phyloP scores from a whole-genome alignment of 2,113 vertebrate genomes.

The Gila orcuttii region DNA sequence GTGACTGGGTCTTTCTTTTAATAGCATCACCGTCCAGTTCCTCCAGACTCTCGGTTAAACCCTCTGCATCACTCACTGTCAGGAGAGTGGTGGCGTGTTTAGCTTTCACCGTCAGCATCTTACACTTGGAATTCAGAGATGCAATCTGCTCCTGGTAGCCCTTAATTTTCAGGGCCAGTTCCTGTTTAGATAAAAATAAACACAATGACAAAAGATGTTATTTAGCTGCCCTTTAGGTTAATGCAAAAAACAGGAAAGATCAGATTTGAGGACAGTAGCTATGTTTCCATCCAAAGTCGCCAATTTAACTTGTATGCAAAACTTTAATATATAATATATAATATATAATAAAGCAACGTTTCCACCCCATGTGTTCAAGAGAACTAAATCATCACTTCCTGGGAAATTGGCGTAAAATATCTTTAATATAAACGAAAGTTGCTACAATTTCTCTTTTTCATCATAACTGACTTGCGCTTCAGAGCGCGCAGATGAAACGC shows the following conservation, averaged over 20 bases:
- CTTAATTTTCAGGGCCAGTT: constrained; percentile 95
- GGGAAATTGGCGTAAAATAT: too few species aligned
- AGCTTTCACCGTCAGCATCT: constrained; percentile 96
- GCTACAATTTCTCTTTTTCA: too few species aligned
- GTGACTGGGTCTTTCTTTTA: constrained; percentile 74
- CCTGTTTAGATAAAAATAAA: constrained; percentile 76
- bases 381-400: too few species aligned
- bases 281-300: too few species aligned
- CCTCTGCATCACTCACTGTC: constrained; percentile 93
- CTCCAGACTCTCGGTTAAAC: constrained; percentile 83
- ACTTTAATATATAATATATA: too few species aligned
- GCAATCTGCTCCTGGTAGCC: constrained; percentile 97
- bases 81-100: constrained; percentile 97
- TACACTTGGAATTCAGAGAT: constrained; percentile 95
- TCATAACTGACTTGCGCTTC: too few species aligned
- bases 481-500: too few species aligned
- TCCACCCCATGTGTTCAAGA: too few species aligned
- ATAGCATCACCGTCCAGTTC: constrained; percentile 77
- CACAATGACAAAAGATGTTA: neutral
- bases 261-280: neutral
- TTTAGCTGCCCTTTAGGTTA: neutral
- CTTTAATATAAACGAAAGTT: too few species aligned
- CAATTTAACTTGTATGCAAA: too few species aligned
- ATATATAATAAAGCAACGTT: too few species aligned
- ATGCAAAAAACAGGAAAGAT: neutral